Evolutionary conservation across 2,888 invertebrate genomes (phyloP).

Genomic region (Xanthorhoe spadicearia): DNA sequence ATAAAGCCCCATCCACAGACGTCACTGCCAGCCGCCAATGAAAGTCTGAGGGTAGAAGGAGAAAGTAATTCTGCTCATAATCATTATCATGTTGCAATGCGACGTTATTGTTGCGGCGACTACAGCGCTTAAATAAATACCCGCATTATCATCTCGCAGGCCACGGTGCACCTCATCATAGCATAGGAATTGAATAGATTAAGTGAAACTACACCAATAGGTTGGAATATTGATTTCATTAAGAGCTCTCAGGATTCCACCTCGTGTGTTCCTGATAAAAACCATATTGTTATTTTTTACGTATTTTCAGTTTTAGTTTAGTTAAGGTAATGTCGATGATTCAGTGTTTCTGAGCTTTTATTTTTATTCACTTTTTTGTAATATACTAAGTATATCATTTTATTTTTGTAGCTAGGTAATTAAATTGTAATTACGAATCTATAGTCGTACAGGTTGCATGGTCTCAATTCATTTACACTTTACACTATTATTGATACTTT

Average conservation of each 20-base stretch:
- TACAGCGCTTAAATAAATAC: conserved; percentile 54
- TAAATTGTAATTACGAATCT: conserved; percentile 44
- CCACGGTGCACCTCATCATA: conserved; percentile 64
- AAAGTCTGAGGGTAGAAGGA: conserved; percentile 22
- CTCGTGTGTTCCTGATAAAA: conserved; percentile 71
- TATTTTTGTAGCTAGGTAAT: conserved; percentile 71
- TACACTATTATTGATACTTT: conserved; percentile 54
- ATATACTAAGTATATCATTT: conserved; percentile 73
- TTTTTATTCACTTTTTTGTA: conserved; percentile 75
- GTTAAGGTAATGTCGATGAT: conserved; percentile 64
- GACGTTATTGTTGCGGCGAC: conserved; percentile 26
- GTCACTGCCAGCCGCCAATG: conserved; percentile 22
- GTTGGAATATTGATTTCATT: conserved; percentile 72
- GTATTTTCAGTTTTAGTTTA: conserved; percentile 50
- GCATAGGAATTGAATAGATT: conserved; percentile 82
- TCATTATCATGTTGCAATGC: conserved; percentile 21
- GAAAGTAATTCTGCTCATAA: conserved; percentile 24
- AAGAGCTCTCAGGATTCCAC: conserved; percentile 72
- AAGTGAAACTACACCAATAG: conserved; percentile 81
- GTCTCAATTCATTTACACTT: conserved; percentile 54
- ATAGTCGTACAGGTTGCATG: conserved; percentile 60
- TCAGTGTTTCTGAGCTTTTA: conserved; percentile 71
- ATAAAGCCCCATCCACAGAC: conserved; percentile 17
- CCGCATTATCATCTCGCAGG: conserved; percentile 43
- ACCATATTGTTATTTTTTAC: conserved; percentile 60